phyloP scores from a whole-genome alignment of 2,888 invertebrate species.

The Drosophila formosana region DNA sequence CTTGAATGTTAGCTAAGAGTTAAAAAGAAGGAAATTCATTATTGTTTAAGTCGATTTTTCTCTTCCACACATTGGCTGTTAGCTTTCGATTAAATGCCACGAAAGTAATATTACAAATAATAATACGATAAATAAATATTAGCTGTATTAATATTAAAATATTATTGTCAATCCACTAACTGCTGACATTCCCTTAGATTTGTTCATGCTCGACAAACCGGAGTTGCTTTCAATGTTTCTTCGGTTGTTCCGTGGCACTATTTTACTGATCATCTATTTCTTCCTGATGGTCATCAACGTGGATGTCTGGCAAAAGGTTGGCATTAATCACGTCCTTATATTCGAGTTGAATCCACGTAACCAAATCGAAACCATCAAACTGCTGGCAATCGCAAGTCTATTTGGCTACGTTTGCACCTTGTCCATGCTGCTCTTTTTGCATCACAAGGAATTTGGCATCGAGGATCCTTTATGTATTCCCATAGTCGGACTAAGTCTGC shows the following conservation, averaged over 20 bases:
- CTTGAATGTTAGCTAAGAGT: no score
- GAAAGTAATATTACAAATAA: no score
- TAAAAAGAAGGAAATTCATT: no score
- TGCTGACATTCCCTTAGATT: constrained; percentile 2
- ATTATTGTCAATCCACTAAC: no score
- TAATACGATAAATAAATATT: no score
- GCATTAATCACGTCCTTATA: constrained; percentile 98
- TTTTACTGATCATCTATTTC: constrained; percentile 94
- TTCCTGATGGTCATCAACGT: constrained; percentile 97
- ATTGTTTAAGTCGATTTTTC: no score
- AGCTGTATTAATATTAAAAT: no score
- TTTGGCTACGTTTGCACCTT: constrained; percentile 96
- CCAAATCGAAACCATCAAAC: constrained; percentile 94
- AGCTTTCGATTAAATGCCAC: no score
- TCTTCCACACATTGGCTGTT: no score
- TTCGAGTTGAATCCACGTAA: constrained; percentile 97
- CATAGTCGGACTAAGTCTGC: constrained; percentile 90
- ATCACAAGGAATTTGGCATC: constrained; percentile 88
- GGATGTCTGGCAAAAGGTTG: constrained; percentile 96
- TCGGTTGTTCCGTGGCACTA: constrained; percentile 95
- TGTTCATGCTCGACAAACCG: neutral
- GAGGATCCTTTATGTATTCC: constrained; percentile 96
- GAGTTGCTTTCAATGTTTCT: constrained; percentile 87
- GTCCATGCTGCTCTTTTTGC: constrained; percentile 88
- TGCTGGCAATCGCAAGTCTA: constrained; percentile 94